phyloP scores from a whole-genome alignment of 1,140 invertebrate species.

The Cotesia chilonis region DNA sequence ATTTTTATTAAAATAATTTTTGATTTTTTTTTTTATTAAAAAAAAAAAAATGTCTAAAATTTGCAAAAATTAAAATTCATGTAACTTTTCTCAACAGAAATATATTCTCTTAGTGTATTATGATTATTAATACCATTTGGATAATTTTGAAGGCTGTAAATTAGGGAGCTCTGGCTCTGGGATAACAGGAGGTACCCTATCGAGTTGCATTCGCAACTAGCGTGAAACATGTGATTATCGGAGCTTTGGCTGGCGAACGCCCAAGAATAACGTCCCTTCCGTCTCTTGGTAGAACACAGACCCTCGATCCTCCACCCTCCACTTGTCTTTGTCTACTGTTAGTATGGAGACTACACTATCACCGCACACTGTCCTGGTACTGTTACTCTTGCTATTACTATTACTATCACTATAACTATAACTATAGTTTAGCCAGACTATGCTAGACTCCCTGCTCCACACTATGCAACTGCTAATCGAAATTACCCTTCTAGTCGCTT shows the following conservation, averaged over 20 bases:
- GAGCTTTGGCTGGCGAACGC: constrained; percentile 10
- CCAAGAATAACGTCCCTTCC: not conserved
- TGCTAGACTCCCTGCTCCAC: not conserved
- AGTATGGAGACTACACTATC: no score
- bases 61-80: not conserved
- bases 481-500: constrained; percentile 25
- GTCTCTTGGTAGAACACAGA: no score
- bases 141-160: constrained; percentile 12
- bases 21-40: no score
- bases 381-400: no score
- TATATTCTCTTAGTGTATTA: not conserved
- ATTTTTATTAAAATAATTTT: no score
- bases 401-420: no score
- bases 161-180: constrained; percentile 6
- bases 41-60: no score
- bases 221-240: constrained; percentile 23
- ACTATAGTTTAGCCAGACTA: no score
- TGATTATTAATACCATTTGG: no score
- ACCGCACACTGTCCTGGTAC: no score
- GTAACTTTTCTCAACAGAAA: not conserved
- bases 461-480: constrained; percentile 13
- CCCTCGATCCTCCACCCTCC: no score
- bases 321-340: no score
- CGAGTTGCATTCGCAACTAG: constrained; percentile 23
- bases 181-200: constrained; percentile 10